Evolutionary conservation across 2,797 vertebrate genomes (phyloP).

Genomic region (Falco peregrinus): DNA sequence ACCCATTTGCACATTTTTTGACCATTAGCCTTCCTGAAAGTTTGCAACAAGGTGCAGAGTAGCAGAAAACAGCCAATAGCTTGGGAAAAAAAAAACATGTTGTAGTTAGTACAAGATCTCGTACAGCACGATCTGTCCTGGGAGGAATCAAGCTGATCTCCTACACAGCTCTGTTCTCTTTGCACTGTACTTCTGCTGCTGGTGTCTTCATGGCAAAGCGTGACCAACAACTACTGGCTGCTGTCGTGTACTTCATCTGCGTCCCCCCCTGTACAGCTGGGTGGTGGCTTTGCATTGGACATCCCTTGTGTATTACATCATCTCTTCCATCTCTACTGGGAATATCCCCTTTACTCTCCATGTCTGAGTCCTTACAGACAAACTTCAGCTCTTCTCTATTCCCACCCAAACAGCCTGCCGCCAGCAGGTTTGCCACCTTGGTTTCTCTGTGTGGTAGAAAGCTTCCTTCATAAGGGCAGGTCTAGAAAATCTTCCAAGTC

Average conservation of each 20-base stretch:
- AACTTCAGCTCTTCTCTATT: not conserved
- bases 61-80: not conserved
- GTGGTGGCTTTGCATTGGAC: not conserved
- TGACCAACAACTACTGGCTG: not conserved
- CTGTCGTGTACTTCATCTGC: fast-evolving
- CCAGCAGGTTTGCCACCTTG: not conserved
- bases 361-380: not conserved
- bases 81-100: not conserved
- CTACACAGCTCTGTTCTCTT: not conserved
- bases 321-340: not conserved
- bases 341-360: not conserved
- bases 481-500: not conserved
- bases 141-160: not conserved
- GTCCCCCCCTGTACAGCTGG: not conserved
- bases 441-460: not conserved
- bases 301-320: not conserved
- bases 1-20: not conserved
- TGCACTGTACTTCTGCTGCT: not conserved
- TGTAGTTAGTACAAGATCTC: not conserved
- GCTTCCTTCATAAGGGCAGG: constrained; percentile 1
- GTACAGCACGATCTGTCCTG: not conserved
- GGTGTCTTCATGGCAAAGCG: not conserved
- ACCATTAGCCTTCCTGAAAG: not conserved
- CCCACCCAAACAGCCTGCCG: not conserved
- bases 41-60: not conserved